These are phyloP conservation scores for Thamnophis elegans DNA, from an alignment of 2,797 vertebrate genomes.

Conservation along the genomic window DNA sequence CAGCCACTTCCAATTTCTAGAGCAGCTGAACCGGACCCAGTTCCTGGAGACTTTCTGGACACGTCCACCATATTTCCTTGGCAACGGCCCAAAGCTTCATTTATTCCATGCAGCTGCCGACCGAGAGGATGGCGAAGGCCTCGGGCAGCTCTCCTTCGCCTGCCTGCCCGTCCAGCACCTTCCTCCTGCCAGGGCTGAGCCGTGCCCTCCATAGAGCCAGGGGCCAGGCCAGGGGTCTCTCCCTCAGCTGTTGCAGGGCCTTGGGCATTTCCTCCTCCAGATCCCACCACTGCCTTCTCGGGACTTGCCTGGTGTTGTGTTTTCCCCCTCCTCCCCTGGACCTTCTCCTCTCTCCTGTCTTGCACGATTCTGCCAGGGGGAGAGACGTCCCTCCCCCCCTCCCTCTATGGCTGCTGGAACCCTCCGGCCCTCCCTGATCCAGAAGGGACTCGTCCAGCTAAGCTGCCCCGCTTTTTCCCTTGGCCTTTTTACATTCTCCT, in stretches of 20 bases:
- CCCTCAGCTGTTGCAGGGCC: background rate
- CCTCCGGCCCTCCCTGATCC: background rate
- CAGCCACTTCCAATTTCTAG: background rate
- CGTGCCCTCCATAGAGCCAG: background rate
- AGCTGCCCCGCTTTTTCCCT: background rate
- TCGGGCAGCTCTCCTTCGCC: background rate
- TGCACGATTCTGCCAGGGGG: no score
- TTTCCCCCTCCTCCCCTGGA: no score
- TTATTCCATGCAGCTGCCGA: background rate
- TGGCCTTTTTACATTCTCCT: background rate
- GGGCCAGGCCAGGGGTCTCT: background rate
- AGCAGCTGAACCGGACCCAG: background rate
- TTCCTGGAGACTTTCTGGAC: background rate
- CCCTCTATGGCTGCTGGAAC: background rate
- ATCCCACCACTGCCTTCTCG: background rate
- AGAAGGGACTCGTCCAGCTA: background rate
- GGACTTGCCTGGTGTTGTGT: no score
- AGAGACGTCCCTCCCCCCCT: no score
- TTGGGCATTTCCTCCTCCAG: no score
- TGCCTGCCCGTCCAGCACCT: background rate
- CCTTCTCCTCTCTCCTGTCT: background rate
- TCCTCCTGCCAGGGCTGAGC: background rate
- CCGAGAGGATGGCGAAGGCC: background rate
- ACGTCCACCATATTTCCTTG: background rate
- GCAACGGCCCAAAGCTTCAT: background rate